These are phyloP conservation scores for Belgica antarctica DNA, from an alignment of 2,888 invertebrate genomes.

Conservation along the genomic window DNA sequence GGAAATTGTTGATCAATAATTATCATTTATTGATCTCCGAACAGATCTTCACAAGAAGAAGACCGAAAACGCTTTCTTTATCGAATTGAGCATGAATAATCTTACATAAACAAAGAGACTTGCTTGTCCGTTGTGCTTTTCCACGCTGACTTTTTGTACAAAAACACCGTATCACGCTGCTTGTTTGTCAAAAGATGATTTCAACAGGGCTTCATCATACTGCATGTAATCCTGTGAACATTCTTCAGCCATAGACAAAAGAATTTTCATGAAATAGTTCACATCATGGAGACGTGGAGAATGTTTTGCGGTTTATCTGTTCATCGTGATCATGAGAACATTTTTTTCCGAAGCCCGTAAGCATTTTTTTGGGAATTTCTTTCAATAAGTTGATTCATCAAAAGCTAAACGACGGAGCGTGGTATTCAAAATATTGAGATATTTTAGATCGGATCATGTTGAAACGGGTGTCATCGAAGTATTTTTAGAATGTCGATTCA, in stretches of 20 bases:
- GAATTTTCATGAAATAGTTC: not conserved
- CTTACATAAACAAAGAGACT: not conserved
- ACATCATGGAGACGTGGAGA: not conserved
- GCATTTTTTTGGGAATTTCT: too few relatives aligned
- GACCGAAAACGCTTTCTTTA: too few relatives aligned
- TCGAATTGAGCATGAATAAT: too few relatives aligned
- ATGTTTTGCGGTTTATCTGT: constrained; percentile 17
- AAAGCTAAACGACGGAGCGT: too few relatives aligned
- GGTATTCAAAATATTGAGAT: too few relatives aligned
- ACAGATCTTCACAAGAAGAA: too few relatives aligned
- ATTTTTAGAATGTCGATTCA: too few relatives aligned
- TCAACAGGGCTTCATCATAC: constrained; percentile 7
- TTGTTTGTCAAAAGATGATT: constrained; percentile 31
- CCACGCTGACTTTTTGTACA: not conserved
- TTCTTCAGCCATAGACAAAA: not conserved
- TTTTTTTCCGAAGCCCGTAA: constrained; percentile 13
- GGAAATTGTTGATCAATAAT: constrained; percentile 31
- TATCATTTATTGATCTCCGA: constrained; percentile 5
- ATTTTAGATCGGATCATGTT: too few relatives aligned
- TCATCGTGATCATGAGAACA: constrained; percentile 40
- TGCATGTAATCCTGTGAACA: not conserved
- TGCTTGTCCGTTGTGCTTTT: not conserved
- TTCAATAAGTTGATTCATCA: too few relatives aligned
- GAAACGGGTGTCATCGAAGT: too few relatives aligned
- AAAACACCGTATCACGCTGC: not conserved